Percentiles rank a stretch among this genome's conserved stretches.
These are phyloP conservation scores for Erpobdella octoculata DNA, from an alignment of 2,888 invertebrate genomes.

Conservation along the genomic window DNA sequence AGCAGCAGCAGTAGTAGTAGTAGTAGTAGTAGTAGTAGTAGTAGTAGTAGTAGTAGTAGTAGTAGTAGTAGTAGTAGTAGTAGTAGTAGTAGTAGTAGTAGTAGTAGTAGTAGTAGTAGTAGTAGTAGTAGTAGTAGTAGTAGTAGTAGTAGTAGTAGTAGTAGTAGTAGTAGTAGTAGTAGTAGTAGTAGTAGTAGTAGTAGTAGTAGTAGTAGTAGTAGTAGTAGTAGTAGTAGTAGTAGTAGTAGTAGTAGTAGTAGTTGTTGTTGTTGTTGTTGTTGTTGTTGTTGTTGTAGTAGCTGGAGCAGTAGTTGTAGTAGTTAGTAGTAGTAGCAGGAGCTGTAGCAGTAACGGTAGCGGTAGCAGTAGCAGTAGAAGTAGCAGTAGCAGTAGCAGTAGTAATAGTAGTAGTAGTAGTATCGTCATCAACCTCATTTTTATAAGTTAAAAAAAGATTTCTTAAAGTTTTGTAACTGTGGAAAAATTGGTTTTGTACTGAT, in stretches of 20 bases:
- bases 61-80: not conserved
- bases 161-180: not conserved
- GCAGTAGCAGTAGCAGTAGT: not conserved
- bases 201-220: not conserved
- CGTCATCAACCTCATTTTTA: too few species aligned
- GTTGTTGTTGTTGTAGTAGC: too few species aligned
- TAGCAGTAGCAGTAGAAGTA: not conserved
- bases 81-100: not conserved
- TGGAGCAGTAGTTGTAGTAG: too few species aligned
- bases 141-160: not conserved
- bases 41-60: not conserved
- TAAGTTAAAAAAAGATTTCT: too few species aligned
- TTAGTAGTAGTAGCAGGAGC: not conserved
- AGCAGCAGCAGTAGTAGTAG: not conserved
- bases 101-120: not conserved
- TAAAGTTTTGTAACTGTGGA: too few species aligned
- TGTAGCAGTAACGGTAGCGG: not conserved
- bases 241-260: not conserved
- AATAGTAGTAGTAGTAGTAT: not conserved
- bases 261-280: not conserved
- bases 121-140: not conserved
- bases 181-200: not conserved
- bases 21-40: not conserved
- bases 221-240: not conserved
- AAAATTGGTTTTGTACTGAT: too few species aligned